A percentile compares a stretch with the other conserved stretches of the same genome.
phyloP scores from a whole-genome alignment of 2,888 invertebrate species.

The Diarsia rubi region DNA sequence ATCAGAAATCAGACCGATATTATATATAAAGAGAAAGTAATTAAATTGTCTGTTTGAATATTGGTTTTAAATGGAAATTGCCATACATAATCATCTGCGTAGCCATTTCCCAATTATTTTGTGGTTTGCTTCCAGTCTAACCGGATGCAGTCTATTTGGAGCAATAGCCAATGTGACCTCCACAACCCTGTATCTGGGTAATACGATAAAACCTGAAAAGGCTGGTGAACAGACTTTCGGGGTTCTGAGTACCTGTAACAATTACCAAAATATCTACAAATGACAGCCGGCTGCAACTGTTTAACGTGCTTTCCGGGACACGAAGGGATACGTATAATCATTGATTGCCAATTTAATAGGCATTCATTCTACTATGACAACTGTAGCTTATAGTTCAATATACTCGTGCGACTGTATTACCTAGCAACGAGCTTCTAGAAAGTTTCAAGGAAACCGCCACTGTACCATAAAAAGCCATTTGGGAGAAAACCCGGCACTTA shows the following conservation, averaged over 20 bases:
- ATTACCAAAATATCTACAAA: neutral
- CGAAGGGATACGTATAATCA: neutral
- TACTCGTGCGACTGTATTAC: neutral
- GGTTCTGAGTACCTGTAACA: neutral
- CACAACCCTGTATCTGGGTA: neutral
- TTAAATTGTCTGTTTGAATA: neutral
- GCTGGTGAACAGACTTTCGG: neutral
- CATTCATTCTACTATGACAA: neutral
- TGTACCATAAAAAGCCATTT: neutral
- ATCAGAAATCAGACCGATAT: slow-evolving; percentile 38
- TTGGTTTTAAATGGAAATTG: neutral
- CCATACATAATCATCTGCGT: neutral
- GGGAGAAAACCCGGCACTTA: neutral
- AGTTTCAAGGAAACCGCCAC: neutral
- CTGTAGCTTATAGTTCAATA: neutral
- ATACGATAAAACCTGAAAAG: neutral
- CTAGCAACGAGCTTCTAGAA: neutral
- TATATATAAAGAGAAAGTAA: neutral
- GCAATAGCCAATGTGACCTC: neutral
- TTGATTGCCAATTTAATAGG: neutral
- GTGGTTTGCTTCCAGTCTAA: neutral
- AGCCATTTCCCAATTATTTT: neutral
- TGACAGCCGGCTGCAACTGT: neutral
- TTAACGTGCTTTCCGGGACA: neutral
- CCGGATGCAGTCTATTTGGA: neutral